A percentile compares a stretch with the other conserved stretches of the same genome.
phyloP scores from a whole-genome alignment of 2,888 invertebrate species.

The Invenusta paracnida region DNA sequence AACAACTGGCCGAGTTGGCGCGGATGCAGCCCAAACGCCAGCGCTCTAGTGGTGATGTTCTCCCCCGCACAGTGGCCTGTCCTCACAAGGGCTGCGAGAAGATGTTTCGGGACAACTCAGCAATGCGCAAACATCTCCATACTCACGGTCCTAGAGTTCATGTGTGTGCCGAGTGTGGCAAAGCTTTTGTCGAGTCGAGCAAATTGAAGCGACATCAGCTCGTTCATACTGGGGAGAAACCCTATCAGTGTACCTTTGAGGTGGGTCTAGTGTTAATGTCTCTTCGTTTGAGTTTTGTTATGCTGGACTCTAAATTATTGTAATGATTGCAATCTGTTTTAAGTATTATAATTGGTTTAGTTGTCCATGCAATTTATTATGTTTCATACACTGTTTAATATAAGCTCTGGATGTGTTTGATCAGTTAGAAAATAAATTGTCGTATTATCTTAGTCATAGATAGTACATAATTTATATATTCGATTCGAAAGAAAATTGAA shows the following conservation, averaged over 20 bases:
- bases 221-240: conserved; percentile 94
- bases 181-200: conserved; percentile 92
- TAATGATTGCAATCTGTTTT: no score
- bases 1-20: background rate
- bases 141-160: conserved; percentile 93
- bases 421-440: no score
- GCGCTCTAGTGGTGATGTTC: background rate
- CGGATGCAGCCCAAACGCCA: background rate
- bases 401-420: no score
- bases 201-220: conserved; percentile 90
- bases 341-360: no score
- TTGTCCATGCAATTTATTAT: no score
- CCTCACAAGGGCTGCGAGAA: conserved; percentile 74
- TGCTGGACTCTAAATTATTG: no score
- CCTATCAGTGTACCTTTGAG: conserved; percentile 67
- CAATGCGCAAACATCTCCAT: conserved; percentile 84
- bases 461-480: no score
- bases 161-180: conserved; percentile 93
- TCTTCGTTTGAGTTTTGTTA: no score
- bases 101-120: conserved; percentile 64
- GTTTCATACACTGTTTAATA: no score
- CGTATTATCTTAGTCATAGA: background rate
- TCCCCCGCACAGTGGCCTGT: conserved; percentile 38
- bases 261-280: no score
- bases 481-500: no score